These are phyloP conservation scores for Beaufortia kweichowensis DNA, from an alignment of 2,113 vertebrate genomes.

Conservation along the genomic window DNA sequence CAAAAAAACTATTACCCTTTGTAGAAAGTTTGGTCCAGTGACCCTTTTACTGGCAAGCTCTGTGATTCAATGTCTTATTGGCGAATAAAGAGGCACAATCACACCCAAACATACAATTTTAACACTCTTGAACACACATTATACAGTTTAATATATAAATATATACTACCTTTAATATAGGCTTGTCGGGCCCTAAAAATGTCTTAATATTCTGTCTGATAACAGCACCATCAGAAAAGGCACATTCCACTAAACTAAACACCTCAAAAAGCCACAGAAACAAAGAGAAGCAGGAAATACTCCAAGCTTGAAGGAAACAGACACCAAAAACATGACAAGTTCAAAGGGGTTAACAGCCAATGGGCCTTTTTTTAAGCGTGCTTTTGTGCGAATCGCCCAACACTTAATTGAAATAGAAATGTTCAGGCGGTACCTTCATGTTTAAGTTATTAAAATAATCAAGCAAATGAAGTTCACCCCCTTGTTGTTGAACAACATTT, in stretches of 20 bases:
- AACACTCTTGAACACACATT: constrained; percentile 51
- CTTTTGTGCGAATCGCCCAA: background rate
- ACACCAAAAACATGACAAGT: background rate
- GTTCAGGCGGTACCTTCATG: constrained; percentile 14
- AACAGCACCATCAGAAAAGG: constrained; percentile 94
- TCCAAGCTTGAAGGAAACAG: constrained; percentile 13
- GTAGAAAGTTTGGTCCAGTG: constrained; percentile 76
- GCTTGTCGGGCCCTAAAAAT: constrained; percentile 59
- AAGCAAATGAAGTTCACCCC: constrained; percentile 50
- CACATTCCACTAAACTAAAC: constrained; percentile 83
- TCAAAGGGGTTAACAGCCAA: background rate
- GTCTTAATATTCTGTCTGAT: constrained; percentile 65
- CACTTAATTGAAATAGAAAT: background rate
- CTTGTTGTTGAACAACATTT: constrained; percentile 26
- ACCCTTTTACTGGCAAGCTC: constrained; percentile 69
- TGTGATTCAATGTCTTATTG: constrained; percentile 79
- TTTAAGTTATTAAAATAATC: constrained; percentile 1
- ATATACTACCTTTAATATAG: constrained; percentile 59
- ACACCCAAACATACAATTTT: constrained; percentile 45
- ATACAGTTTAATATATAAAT: constrained; percentile 64
- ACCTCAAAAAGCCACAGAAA: constrained; percentile 44
- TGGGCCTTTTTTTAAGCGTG: constrained; percentile 6
- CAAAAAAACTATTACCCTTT: constrained; percentile 6
- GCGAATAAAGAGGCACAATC: constrained; percentile 71
- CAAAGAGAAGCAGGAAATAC: background rate